Conservation (phyloP, 2,797 vertebrate species). For the Moxostoma hubbsi region DNA sequence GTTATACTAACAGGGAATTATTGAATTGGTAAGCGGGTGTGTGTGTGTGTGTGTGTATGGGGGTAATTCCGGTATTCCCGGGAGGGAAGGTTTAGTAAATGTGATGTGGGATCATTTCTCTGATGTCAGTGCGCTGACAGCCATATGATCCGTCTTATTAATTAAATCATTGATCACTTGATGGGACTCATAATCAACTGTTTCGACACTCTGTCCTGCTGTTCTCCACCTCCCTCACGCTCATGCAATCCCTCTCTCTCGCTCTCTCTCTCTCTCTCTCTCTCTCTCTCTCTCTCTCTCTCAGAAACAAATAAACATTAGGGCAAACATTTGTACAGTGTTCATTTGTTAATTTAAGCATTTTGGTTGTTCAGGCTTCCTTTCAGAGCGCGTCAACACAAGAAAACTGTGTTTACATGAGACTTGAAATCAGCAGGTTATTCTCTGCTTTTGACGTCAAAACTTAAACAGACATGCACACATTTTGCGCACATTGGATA, state of each 20-base stretch:
- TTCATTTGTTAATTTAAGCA: constrained; percentile 2
- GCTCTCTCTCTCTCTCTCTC: too few relatives aligned
- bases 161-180: constrained; percentile 99
- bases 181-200: constrained; percentile 96
- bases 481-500: too few relatives aligned
- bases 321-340: background rate
- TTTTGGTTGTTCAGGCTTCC: background rate
- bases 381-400: too few relatives aligned
- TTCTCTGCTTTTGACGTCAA: too few relatives aligned
- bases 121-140: constrained; percentile 91
- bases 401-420: too few relatives aligned
- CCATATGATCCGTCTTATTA: constrained; percentile 98
- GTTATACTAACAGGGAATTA: constrained; percentile 80
- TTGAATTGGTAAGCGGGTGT: constrained; percentile 75
- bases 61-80: constrained; percentile 41
- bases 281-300: background rate
- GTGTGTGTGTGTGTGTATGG: constrained; percentile 45
- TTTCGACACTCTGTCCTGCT: constrained; percentile 75
- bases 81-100: constrained; percentile 24
- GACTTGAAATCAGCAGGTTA: too few relatives aligned
- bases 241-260: constrained; percentile 31
- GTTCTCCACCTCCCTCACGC: constrained; percentile 64
- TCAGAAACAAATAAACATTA: background rate
- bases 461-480: too few relatives aligned
- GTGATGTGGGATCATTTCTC: constrained; percentile 88